Percentiles rank a stretch among this genome's conserved stretches.
These are phyloP conservation scores for Anthopleura sola DNA, from an alignment of 64 coral and sea anemone genomes.

Conservation along the genomic window DNA sequence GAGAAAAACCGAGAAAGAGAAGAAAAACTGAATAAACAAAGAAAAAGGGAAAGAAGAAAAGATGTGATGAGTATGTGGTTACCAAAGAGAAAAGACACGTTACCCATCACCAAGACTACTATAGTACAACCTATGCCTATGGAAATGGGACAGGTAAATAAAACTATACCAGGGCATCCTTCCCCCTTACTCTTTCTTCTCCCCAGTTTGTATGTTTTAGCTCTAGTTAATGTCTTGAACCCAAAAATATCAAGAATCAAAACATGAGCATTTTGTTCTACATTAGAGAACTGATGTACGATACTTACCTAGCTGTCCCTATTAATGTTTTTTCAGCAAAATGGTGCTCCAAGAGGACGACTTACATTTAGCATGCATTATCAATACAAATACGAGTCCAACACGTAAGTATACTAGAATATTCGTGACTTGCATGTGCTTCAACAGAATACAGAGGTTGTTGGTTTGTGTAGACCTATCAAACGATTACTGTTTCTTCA, in stretches of 20 bases:
- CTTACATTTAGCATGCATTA: conserved; percentile 64
- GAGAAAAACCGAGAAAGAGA: conserved; percentile 39
- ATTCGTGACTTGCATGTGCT: too few relatives aligned
- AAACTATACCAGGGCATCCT: too few relatives aligned
- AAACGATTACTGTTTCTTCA: too few relatives aligned
- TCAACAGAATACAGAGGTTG: too few relatives aligned
- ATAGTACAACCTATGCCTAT: conserved; percentile 73
- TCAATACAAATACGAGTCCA: conserved; percentile 53
- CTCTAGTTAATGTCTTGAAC: not conserved
- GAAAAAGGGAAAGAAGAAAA: conserved; percentile 65
- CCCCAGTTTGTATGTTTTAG: not conserved
- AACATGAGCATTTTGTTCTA: too few relatives aligned
- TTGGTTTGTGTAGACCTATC: too few relatives aligned
- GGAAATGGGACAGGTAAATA: conserved; percentile 46
- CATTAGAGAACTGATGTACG: too few relatives aligned
- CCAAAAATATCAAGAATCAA: too few relatives aligned
- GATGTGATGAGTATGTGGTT: conserved; percentile 79
- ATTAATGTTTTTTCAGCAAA: conserved; percentile 8
- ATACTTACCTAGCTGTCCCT: not conserved
- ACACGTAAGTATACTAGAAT: conserved; percentile 64
- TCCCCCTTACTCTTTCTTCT: too few relatives aligned
- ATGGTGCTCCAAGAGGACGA: conserved; percentile 17
- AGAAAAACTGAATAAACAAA: conserved; percentile 52
- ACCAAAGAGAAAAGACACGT: conserved; percentile 70
- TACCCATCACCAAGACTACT: conserved; percentile 65